phyloP scores from a whole-genome alignment of 2,113 vertebrate species.

The Notechis scutatus region DNA sequence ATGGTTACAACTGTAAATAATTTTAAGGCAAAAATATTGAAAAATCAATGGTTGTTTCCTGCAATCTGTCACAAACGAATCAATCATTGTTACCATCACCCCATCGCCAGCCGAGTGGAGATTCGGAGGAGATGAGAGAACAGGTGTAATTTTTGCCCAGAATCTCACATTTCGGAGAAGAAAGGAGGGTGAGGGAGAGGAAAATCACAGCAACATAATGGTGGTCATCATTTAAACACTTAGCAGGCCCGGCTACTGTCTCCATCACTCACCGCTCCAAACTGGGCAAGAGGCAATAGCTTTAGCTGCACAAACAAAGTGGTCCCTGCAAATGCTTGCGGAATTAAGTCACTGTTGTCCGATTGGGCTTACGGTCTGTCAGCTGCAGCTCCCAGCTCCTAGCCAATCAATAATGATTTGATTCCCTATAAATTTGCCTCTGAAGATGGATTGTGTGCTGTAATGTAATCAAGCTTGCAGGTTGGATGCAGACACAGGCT shows the following conservation, averaged over 20 bases:
- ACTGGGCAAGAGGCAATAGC: conserved; percentile 59
- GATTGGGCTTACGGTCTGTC: conserved; percentile 39
- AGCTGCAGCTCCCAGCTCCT: conserved; percentile 13
- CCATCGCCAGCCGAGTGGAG: conserved; percentile 75
- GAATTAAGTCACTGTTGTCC: conserved; percentile 55
- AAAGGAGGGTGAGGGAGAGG: conserved; percentile 42
- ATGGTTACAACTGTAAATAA: conserved; percentile 97
- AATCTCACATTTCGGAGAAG: conserved; percentile 83
- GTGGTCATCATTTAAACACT: conserved; percentile 97
- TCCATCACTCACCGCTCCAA: conserved; percentile 74
- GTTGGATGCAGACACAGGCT: conserved; percentile 28
- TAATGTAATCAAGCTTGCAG: conserved; percentile 24
- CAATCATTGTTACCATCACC: conserved; percentile 86
- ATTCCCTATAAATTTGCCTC: conserved; percentile 32
- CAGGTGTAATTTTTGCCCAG: conserved; percentile 88
- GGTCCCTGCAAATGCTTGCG: conserved; percentile 59
- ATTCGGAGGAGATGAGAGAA: conserved; percentile 74
- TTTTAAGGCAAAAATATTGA: conserved; percentile 95
- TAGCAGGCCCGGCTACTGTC: conserved; percentile 80
- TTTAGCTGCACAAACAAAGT: conserved; percentile 66
- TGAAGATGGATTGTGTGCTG: conserved; percentile 33
- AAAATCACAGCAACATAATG: conserved; percentile 89
- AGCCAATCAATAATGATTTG: conserved; percentile 46
- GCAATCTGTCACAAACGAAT: conserved; percentile 95
- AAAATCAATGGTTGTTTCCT: conserved; percentile 99